phyloP scores from a whole-genome alignment of 2,888 invertebrate genomes.

The Zygothrica quintamaculata region DNA sequence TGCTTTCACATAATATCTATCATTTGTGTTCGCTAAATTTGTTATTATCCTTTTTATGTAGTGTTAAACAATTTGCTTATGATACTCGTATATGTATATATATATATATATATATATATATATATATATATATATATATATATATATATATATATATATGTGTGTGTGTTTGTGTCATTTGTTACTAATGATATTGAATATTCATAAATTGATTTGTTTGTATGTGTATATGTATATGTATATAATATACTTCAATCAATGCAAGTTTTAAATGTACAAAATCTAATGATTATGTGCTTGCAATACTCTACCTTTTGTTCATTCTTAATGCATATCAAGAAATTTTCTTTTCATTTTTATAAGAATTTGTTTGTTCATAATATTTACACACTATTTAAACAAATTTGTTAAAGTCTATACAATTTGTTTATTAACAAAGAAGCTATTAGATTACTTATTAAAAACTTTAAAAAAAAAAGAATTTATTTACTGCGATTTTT shows the following conservation, averaged over 20 bases:
- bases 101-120: no score
- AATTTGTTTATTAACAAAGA: slow-evolving; percentile 44
- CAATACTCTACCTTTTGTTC: slow-evolving; percentile 37
- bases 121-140: no score
- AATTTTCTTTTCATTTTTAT: no score
- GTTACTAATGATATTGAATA: slow-evolving; percentile 71
- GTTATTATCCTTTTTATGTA: slow-evolving; percentile 56
- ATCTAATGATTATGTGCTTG: slow-evolving; percentile 57
- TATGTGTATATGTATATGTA: slow-evolving; percentile 31
- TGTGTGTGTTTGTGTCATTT: slow-evolving; percentile 45
- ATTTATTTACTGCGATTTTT: no score
- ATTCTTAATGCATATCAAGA: no score
- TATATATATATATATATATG: slow-evolving; percentile 50
- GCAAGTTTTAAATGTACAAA: slow-evolving; percentile 73
- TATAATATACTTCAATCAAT: slow-evolving; percentile 64
- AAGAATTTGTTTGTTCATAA: slow-evolving; percentile 28
- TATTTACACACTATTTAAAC: slow-evolving; percentile 40
- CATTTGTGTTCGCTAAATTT: slow-evolving; percentile 62
- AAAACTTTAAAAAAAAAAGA: slow-evolving; percentile 23
- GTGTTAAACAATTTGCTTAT: slow-evolving; percentile 66
- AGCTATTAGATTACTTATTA: slow-evolving; percentile 31
- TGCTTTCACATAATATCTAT: slow-evolving; percentile 53
- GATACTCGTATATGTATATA: no score
- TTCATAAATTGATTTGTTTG: slow-evolving; percentile 49
- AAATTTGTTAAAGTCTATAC: slow-evolving; percentile 52